phyloP scores from a whole-genome alignment of 1,140 invertebrate species.

The Achatina immaculata region DNA sequence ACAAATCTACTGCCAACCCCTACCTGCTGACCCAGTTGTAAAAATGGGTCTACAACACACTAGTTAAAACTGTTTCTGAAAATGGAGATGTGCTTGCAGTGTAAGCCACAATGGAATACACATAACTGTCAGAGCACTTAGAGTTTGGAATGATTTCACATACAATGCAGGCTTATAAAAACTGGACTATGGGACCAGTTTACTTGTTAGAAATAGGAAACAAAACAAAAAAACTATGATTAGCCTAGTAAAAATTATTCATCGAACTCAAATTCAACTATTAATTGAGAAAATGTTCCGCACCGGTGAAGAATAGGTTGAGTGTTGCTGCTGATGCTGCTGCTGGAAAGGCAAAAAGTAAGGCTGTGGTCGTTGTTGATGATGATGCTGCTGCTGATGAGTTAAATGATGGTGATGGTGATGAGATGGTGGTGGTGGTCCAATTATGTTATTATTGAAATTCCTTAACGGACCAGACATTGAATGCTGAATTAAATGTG shows the following conservation, averaged over 20 bases:
- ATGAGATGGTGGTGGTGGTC: neutral
- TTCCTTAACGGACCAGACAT: slow-evolving; percentile 7
- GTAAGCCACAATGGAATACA: no score
- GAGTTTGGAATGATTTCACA: no score
- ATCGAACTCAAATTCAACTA: neutral
- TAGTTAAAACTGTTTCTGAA: no score
- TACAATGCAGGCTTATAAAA: no score
- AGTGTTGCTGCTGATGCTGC: neutral
- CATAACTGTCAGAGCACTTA: no score
- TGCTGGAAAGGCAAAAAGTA: neutral
- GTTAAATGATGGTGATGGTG: neutral
- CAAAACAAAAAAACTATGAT: no score
- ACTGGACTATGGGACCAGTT: no score
- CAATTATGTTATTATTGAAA: slow-evolving; percentile 27
- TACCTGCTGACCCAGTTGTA: neutral
- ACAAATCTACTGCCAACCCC: neutral
- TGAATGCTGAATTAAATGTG: neutral
- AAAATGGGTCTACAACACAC: no score
- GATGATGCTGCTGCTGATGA: slow-evolving; percentile 6
- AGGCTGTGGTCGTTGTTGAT: neutral
- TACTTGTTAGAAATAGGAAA: neutral
- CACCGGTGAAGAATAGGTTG: slow-evolving; percentile 12
- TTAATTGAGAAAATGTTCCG: neutral
- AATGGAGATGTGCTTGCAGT: no score
- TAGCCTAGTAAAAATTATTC: no score